Conservation (phyloP, 2,113 vertebrate genomes). For the Promerops cafer region DNA sequence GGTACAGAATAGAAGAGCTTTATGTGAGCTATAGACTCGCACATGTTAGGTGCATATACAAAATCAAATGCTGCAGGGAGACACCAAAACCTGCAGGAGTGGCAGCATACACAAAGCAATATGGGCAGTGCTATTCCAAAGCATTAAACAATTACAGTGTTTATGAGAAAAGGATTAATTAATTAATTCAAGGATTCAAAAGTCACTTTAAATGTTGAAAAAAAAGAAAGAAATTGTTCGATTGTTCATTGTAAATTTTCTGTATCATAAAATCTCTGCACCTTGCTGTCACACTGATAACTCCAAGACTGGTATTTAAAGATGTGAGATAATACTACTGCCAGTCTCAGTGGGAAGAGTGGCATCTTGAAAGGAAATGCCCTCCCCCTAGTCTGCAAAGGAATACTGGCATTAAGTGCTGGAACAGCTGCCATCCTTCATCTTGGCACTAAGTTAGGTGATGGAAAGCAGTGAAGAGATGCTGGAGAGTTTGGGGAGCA, state of each 20-base stretch:
- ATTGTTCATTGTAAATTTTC: not conserved
- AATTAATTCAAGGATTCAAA: not conserved
- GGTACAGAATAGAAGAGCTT: not conserved
- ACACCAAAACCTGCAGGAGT: not conserved
- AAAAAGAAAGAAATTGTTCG: not conserved
- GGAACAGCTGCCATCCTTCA: not conserved
- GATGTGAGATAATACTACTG: not conserved
- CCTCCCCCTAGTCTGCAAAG: not conserved
- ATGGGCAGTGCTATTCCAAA: not conserved
- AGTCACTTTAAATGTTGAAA: not conserved
- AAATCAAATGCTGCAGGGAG: no score
- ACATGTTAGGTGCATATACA: fast-evolving
- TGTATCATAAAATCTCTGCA: not conserved
- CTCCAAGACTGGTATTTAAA: not conserved
- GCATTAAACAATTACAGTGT: not conserved
- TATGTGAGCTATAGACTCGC: not conserved
- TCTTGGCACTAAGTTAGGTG: not conserved
- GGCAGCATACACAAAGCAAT: not conserved
- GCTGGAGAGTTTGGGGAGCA: not conserved
- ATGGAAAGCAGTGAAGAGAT: not conserved
- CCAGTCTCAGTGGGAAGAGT: not conserved
- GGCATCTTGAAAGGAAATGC: not conserved
- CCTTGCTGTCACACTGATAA: not conserved
- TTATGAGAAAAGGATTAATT: not conserved
- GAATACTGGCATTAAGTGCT: not conserved